These are phyloP conservation scores for Mixornis gularis DNA, from an alignment of 2,113 vertebrate genomes.

Conservation along the genomic window DNA sequence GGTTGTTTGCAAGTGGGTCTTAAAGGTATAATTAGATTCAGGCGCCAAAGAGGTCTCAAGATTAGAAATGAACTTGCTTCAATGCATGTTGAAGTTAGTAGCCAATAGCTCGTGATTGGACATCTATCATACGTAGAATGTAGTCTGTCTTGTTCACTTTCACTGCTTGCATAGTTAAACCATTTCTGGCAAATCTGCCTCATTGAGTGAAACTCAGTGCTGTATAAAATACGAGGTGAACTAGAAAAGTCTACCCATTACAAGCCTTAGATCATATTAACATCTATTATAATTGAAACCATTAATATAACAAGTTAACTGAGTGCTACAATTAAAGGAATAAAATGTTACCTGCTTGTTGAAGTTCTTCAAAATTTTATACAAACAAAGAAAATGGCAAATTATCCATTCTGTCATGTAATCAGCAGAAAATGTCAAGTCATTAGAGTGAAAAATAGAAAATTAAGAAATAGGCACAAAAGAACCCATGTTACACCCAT, in stretches of 20 bases:
- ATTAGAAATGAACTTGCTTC: neutral
- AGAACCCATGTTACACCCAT: neutral
- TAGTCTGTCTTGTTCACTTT: neutral
- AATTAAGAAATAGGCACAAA: neutral
- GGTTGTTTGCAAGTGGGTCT: neutral
- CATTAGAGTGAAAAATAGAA: neutral
- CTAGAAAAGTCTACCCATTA: neutral
- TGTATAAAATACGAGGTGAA: neutral
- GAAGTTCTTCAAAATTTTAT: neutral
- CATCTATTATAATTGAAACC: neutral
- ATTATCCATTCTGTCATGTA: neutral
- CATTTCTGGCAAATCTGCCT: neutral
- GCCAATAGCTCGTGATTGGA: neutral
- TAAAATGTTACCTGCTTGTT: neutral
- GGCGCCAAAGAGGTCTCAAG: neutral
- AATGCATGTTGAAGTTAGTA: neutral
- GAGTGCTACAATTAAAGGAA: neutral
- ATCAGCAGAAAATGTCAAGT: neutral
- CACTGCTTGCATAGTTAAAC: neutral
- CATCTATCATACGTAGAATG: neutral
- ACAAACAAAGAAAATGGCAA: neutral
- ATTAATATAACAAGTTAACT: neutral
- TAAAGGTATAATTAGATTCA: neutral
- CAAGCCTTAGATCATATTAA: neutral
- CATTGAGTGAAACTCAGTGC: neutral